These are phyloP conservation scores for Leucoptera coffeella DNA, from an alignment of 2,888 invertebrate species.

Conservation along the genomic window DNA sequence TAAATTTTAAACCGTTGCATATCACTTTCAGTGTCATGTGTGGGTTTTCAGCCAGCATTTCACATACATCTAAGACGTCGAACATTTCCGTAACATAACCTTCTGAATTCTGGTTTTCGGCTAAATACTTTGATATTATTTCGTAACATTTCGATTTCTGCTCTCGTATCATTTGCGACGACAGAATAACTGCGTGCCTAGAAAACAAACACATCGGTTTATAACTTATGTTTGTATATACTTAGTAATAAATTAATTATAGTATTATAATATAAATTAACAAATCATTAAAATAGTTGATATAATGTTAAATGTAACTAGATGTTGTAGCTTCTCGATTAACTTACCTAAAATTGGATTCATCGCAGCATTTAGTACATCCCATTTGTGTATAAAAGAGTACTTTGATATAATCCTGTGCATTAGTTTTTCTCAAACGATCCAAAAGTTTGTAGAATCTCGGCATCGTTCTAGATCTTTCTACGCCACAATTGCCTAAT, in stretches of 20 bases:
- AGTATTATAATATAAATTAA: no score
- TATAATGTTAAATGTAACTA: no score
- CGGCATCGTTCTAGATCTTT: slow-evolving; percentile 5
- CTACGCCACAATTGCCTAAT: slow-evolving; percentile 8
- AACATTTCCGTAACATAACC: slow-evolving; percentile 10
- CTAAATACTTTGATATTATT: slow-evolving; percentile 15
- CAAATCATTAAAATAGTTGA: no score
- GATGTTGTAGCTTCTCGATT: no score
- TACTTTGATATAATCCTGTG: slow-evolving; percentile 14
- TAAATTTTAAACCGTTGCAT: slow-evolving; percentile 9
- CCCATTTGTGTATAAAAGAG: slow-evolving; percentile 14
- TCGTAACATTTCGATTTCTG: slow-evolving; percentile 17
- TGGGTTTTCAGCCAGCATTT: slow-evolving; percentile 5
- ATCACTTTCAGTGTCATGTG: slow-evolving; percentile 10
- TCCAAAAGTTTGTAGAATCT: slow-evolving; percentile 12
- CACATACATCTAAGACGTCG: slow-evolving; percentile 9
- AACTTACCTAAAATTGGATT: slow-evolving; percentile 16
- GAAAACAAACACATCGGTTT: no score
- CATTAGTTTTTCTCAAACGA: slow-evolving; percentile 7
- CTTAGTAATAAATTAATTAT: no score
- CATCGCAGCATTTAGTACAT: slow-evolving; percentile 13
- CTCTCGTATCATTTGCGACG: slow-evolving; percentile 10
- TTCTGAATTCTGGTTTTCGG: slow-evolving; percentile 5
- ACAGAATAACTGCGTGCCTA: slow-evolving; percentile 12
- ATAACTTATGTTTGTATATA: no score